These are phyloP conservation scores for Drosophila falleni DNA, from an alignment of 2,888 invertebrate genomes.

Conservation along the genomic window DNA sequence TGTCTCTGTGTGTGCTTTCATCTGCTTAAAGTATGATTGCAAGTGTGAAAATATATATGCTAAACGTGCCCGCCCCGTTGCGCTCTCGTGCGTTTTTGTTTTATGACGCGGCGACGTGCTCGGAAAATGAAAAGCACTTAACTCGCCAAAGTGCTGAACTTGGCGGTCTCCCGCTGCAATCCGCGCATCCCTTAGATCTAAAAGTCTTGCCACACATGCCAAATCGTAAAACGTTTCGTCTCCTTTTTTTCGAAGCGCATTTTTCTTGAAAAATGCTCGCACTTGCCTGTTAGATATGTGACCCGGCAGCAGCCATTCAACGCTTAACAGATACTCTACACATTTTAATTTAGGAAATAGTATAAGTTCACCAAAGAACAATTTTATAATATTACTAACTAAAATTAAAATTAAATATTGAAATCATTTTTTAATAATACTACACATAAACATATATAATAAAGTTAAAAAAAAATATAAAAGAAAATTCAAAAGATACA, in stretches of 20 bases:
- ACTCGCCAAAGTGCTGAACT: constrained; percentile 78
- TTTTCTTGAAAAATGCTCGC: constrained; percentile 30
- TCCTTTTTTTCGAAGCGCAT: constrained; percentile 42
- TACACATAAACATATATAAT: too few species aligned
- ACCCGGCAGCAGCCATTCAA: constrained; percentile 12
- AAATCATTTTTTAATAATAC: too few species aligned
- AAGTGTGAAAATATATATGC: constrained; percentile 81
- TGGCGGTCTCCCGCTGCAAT: constrained; percentile 55
- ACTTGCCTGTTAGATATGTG: constrained; percentile 27
- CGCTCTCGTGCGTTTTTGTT: constrained; percentile 76
- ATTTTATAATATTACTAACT: too few species aligned
- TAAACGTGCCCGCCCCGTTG: constrained; percentile 71
- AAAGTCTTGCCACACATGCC: constrained; percentile 60
- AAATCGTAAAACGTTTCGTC: constrained; percentile 76
- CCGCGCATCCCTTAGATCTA: constrained; percentile 1
- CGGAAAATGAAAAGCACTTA: constrained; percentile 80
- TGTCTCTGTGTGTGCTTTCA: constrained; percentile 40
- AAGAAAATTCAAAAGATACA: too few species aligned
- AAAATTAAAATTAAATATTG: too few species aligned
- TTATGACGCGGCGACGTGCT: constrained; percentile 79
- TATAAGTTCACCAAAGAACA: too few species aligned
- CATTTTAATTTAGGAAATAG: neutral
- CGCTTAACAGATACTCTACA: constrained; percentile 34
- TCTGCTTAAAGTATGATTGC: constrained; percentile 80
- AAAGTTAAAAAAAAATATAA: too few species aligned